These are phyloP conservation scores for Cydia amplana DNA, from an alignment of 1,140 invertebrate species.

Conservation along the genomic window DNA sequence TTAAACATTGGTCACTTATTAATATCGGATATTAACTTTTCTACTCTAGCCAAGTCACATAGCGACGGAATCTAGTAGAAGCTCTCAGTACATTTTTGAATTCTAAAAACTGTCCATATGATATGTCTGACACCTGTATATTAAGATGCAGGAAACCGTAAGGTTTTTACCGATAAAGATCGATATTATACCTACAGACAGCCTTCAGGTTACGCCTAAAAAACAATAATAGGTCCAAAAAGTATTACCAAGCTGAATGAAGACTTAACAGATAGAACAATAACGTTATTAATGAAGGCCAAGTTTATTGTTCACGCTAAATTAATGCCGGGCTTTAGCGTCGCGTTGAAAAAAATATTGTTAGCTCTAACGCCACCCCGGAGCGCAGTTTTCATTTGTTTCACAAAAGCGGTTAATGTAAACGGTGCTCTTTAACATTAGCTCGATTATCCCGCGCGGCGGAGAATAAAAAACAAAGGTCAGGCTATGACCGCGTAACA, in stretches of 20 bases:
- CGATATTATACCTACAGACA: too few species aligned
- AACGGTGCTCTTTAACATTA: conserved; percentile 58
- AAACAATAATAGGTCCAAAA: not conserved
- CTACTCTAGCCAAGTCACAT: too few species aligned
- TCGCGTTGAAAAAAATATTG: conserved; percentile 46
- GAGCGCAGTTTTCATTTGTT: conserved; percentile 58
- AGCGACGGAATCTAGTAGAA: too few species aligned
- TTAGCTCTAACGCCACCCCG: conserved; percentile 44
- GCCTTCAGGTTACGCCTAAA: not conserved
- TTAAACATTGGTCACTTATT: not conserved
- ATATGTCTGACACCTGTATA: too few species aligned
- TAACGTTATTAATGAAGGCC: conserved; percentile 9
- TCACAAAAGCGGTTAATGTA: conserved; percentile 59
- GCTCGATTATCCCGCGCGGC: conserved; percentile 45
- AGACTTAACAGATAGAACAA: not conserved
- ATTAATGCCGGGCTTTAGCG: conserved; percentile 8
- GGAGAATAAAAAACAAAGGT: conserved; percentile 18
- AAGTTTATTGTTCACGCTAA: conserved; percentile 3
- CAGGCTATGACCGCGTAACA: not conserved
- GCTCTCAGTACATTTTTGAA: too few species aligned
- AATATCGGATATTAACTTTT: not conserved
- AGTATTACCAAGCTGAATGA: not conserved
- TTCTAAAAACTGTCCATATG: too few species aligned
- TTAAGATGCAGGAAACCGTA: too few species aligned
- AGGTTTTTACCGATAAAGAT: too few species aligned